These are phyloP conservation scores for Drosophila ogumai DNA, from an alignment of 1,140 invertebrate genomes.

Conservation along the genomic window DNA sequence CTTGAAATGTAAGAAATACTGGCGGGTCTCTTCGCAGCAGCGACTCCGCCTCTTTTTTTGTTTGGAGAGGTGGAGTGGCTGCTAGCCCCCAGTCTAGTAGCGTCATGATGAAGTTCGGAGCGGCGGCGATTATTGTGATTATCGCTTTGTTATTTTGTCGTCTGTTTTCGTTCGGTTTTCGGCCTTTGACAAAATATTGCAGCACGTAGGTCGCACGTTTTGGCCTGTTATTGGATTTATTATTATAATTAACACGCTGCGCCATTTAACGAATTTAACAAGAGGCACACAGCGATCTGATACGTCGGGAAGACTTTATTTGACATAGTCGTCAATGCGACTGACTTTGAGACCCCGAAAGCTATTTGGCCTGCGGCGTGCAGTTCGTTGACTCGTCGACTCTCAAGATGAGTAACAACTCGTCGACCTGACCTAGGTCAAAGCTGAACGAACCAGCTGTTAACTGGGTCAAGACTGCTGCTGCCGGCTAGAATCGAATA, in stretches of 20 bases:
- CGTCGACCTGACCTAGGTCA: constrained; percentile 70
- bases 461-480: constrained; percentile 56
- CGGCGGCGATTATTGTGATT: constrained; percentile 55
- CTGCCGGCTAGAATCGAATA: constrained; percentile 27
- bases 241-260: constrained; percentile 74
- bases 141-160: constrained; percentile 54
- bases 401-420: constrained; percentile 27
- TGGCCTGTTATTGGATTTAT: constrained; percentile 77
- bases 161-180: constrained; percentile 61
- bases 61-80: constrained; percentile 10
- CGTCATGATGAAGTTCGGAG: constrained; percentile 49
- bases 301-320: constrained; percentile 35
- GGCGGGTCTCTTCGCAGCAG: constrained; percentile 39
- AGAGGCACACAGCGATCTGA: constrained; percentile 18
- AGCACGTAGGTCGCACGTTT: constrained; percentile 79
- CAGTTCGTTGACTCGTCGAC: constrained; percentile 68
- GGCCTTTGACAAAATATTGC: constrained; percentile 75
- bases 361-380: constrained; percentile 29
- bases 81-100: constrained; percentile 40
- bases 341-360: constrained; percentile 46
- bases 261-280: constrained; percentile 59
- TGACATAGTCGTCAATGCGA: constrained; percentile 25
- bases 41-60: constrained; percentile 64
- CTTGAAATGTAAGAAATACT: constrained; percentile 72
- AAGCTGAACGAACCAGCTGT: constrained; percentile 49